A percentile compares a stretch with the other conserved stretches of the same genome.
Conservation (phyloP, 2,797 vertebrate species). For the Allobates femoralis region DNA sequence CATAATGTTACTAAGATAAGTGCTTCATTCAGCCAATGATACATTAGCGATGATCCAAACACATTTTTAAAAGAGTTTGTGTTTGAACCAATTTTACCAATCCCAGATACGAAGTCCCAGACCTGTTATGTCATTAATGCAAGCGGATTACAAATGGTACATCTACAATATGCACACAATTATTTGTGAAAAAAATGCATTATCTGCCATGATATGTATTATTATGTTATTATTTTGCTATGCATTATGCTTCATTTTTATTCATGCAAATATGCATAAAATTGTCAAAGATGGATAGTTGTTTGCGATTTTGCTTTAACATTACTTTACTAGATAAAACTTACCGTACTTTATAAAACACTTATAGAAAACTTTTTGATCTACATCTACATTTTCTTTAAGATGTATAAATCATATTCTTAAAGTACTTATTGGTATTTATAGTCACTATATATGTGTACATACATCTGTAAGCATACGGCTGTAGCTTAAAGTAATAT, state of each 20-base stretch:
- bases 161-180: slow-evolving; percentile 26
- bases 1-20: neutral
- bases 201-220: slow-evolving; percentile 28
- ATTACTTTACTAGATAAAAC: slow-evolving; percentile 12
- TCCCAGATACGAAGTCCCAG: neutral
- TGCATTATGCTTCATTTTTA: slow-evolving; percentile 27
- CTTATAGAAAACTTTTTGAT: slow-evolving; percentile 18
- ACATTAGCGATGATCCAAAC: slow-evolving; percentile 22
- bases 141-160: slow-evolving; percentile 11
- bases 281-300: slow-evolving; percentile 22
- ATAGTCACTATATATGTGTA: neutral
- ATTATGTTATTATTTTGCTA: slow-evolving; percentile 38
- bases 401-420: slow-evolving; percentile 1
- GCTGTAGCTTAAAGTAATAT: neutral
- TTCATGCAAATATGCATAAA: slow-evolving; percentile 30
- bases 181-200: slow-evolving; percentile 22
- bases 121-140: slow-evolving; percentile 7
- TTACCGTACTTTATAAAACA: slow-evolving; percentile 28
- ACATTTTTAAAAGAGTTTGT: neutral
- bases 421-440: neutral
- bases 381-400: neutral
- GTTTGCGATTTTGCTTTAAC: slow-evolving; percentile 16
- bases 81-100: slow-evolving; percentile 5
- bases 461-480: neutral
- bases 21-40: neutral